phyloP scores from a whole-genome alignment of 2,888 invertebrate genomes.

The Drosophila colorata region DNA sequence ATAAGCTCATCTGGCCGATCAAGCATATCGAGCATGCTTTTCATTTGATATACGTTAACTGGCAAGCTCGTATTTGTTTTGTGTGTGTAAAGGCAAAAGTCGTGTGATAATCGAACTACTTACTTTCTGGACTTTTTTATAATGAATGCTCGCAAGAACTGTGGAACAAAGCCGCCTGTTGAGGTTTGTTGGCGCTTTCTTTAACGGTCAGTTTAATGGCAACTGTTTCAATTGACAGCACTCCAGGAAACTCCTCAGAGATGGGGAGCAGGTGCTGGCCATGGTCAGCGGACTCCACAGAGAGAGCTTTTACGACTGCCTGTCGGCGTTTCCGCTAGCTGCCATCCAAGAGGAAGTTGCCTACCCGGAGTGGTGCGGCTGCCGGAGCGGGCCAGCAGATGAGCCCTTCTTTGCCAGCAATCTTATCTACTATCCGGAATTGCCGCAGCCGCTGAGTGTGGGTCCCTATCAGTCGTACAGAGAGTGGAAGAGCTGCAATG shows the following conservation, averaged over 20 bases:
- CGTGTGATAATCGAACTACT: too few relatives aligned
- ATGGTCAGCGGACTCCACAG: too few relatives aligned
- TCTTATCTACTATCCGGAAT: conserved; percentile 30
- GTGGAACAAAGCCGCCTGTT: neutral
- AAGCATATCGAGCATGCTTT: neutral
- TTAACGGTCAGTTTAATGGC: neutral
- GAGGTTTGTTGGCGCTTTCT: neutral
- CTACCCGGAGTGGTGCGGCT: neutral
- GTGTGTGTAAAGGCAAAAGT: too few relatives aligned
- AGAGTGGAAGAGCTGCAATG: neutral
- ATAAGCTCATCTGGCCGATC: neutral
- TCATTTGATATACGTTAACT: neutral
- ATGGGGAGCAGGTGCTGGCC: neutral
- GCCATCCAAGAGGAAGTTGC: neutral
- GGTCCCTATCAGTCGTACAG: conserved; percentile 4
- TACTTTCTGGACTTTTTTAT: too few relatives aligned
- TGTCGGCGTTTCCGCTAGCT: too few relatives aligned
- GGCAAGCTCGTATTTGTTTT: too few relatives aligned
- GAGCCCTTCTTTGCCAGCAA: conserved; percentile 38
- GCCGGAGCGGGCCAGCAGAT: neutral
- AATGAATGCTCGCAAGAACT: too few relatives aligned
- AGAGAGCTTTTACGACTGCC: too few relatives aligned
- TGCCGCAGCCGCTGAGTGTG: conserved; percentile 12
- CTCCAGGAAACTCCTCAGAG: neutral
- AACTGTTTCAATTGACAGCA: neutral